These are phyloP conservation scores for Plemyria rubiginata DNA, from an alignment of 2,888 invertebrate species.

Conservation along the genomic window DNA sequence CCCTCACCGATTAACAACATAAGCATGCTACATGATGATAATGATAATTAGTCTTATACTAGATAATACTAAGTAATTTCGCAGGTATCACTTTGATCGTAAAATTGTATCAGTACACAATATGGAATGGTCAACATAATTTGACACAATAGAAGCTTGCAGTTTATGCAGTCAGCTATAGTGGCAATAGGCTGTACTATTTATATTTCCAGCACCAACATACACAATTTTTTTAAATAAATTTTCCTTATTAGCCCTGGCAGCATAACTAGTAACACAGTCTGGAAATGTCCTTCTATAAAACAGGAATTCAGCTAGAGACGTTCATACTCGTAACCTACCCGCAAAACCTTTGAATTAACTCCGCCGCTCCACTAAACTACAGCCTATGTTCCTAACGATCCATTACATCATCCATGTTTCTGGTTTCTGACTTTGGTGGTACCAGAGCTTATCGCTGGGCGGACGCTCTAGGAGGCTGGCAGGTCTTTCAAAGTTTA, in stretches of 20 bases:
- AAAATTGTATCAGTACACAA: too few species aligned
- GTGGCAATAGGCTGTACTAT: not conserved
- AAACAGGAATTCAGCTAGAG: not conserved
- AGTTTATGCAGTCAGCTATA: not conserved
- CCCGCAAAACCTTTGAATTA: not conserved
- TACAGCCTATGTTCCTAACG: not conserved
- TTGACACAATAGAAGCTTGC: not conserved
- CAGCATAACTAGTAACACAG: not conserved
- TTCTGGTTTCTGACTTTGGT: not conserved
- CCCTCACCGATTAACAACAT: conserved; percentile 33
- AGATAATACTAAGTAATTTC: not conserved
- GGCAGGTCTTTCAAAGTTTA: too few species aligned
- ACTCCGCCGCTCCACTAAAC: too few species aligned
- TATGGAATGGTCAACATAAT: too few species aligned
- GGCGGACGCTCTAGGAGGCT: too few species aligned
- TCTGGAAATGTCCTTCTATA: not conserved
- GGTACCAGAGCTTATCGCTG: not conserved
- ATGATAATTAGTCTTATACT: conserved; percentile 27
- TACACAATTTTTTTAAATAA: too few species aligned
- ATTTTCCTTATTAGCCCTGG: not conserved
- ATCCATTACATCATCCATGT: not conserved
- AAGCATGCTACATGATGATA: conserved; percentile 35
- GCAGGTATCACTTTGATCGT: not conserved
- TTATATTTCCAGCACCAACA: too few species aligned
- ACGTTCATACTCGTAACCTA: not conserved